Percentiles rank a stretch among this genome's conserved stretches.
Evolutionary conservation across 2,888 invertebrate species (phyloP).

Genomic region (Emmelina monodactyla): DNA sequence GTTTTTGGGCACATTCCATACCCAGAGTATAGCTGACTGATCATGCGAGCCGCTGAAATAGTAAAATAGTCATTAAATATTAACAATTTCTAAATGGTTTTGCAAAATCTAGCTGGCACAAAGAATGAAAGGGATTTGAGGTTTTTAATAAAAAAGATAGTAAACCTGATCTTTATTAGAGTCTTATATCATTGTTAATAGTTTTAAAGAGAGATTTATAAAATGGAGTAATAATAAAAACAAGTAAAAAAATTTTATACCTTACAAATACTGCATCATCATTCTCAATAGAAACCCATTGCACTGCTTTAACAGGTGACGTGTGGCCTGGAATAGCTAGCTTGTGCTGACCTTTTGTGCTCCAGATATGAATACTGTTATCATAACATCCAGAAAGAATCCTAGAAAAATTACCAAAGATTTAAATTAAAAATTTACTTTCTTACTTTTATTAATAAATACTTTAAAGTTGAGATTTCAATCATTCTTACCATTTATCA

Average conservation of each 20-base stretch:
- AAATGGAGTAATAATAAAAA: not conserved
- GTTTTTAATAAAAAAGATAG: too few species aligned
- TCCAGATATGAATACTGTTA: slow-evolving; percentile 91
- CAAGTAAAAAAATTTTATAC: slow-evolving; percentile 30
- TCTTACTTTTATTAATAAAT: not conserved
- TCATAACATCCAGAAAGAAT: slow-evolving; percentile 94
- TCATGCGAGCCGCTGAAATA: slow-evolving; percentile 84
- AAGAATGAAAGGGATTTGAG: too few species aligned
- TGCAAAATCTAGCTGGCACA: too few species aligned
- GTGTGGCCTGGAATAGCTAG: slow-evolving; percentile 87
- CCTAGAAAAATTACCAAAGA: slow-evolving; percentile 54
- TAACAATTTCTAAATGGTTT: too few species aligned
- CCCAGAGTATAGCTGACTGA: slow-evolving; percentile 90
- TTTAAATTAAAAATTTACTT: slow-evolving; percentile 11
- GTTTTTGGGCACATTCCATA: slow-evolving; percentile 79
- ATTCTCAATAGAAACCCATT: slow-evolving; percentile 79
- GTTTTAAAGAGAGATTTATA: not conserved
- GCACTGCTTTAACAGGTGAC: slow-evolving; percentile 86
- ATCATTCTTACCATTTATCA: slow-evolving; percentile 67
- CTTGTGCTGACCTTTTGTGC: slow-evolving; percentile 81
- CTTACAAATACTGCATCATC: slow-evolving; percentile 75
- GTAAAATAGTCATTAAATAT: not conserved
- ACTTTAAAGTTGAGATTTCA: not conserved
- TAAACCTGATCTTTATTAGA: too few species aligned
- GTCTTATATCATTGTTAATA: too few species aligned